Conservation (phyloP, 2,888 invertebrate genomes). For the Zelleria hepariella region DNA sequence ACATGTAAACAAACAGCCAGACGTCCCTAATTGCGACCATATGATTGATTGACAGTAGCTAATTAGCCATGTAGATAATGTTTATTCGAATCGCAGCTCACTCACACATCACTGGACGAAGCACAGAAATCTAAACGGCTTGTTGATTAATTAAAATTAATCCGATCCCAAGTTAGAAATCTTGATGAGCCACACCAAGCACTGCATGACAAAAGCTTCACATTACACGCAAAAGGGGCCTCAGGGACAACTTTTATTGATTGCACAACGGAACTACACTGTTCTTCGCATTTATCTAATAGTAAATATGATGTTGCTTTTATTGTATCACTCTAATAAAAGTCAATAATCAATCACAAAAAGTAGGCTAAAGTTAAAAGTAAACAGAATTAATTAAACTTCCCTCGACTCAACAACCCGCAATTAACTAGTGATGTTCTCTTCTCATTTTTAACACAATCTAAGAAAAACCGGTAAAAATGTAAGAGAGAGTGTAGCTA, state of each 20-base stretch:
- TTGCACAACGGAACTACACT: background rate
- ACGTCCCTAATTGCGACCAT: conserved; percentile 65
- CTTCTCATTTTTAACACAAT: background rate
- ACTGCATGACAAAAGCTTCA: conserved; percentile 1
- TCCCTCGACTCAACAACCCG: conserved; percentile 4
- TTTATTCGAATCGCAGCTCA: background rate
- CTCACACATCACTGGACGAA: background rate
- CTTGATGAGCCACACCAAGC: background rate
- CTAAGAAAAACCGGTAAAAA: background rate
- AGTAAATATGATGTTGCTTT: background rate
- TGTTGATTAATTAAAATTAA: background rate
- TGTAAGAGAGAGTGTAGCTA: background rate
- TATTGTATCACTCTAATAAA: background rate
- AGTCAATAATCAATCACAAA: background rate
- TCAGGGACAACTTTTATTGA: background rate
- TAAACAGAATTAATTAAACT: conserved; percentile 6
- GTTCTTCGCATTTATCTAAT: background rate
- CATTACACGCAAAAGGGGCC: background rate
- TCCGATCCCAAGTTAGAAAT: background rate
- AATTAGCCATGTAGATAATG: background rate
- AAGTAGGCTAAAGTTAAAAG: background rate
- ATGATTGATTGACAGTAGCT: conserved; percentile 61
- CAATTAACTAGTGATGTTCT: conserved; percentile 3
- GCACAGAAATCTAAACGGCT: background rate
- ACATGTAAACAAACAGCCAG: conserved; percentile 66